These are phyloP conservation scores for Rousettus madagascariensis DNA, from an alignment of 2,797 vertebrate genomes.

Conservation along the genomic window DNA sequence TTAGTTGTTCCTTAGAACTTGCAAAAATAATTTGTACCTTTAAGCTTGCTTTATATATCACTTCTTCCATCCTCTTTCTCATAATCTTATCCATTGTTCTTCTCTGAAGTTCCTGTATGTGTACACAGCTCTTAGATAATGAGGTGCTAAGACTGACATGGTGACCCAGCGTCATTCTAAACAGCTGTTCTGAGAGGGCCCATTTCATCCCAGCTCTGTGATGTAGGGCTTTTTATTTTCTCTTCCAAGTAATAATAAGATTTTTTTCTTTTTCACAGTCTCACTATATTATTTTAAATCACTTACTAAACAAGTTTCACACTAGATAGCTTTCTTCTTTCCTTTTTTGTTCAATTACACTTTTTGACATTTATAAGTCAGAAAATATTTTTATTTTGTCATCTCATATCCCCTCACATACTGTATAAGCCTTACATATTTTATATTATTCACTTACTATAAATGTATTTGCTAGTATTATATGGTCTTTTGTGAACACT, in stretches of 20 bases:
- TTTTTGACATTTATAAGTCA: constrained; percentile 5
- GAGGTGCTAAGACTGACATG: background rate
- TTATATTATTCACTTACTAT: background rate
- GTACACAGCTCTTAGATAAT: background rate
- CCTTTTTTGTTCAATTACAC: background rate
- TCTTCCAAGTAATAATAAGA: background rate
- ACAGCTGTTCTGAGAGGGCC: background rate
- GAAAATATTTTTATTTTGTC: background rate
- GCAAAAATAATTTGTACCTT: background rate
- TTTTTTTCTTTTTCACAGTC: background rate
- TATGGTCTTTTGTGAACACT: background rate
- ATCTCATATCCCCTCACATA: background rate
- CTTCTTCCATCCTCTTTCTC: background rate
- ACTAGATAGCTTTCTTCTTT: background rate
- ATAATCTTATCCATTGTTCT: background rate
- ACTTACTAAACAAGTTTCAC: background rate
- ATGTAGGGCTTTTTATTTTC: background rate
- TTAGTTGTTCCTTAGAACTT: background rate
- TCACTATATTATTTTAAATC: background rate
- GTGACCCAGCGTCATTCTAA: background rate
- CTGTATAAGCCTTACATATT: background rate
- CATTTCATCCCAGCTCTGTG: background rate
- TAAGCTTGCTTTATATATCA: background rate
- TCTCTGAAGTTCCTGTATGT: background rate
- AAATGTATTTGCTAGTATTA: background rate